Evolutionary conservation across 2,113 vertebrate species (phyloP), one percentile per base, ranked within the genome.

Genomic region (Puma concolor): DNA sequence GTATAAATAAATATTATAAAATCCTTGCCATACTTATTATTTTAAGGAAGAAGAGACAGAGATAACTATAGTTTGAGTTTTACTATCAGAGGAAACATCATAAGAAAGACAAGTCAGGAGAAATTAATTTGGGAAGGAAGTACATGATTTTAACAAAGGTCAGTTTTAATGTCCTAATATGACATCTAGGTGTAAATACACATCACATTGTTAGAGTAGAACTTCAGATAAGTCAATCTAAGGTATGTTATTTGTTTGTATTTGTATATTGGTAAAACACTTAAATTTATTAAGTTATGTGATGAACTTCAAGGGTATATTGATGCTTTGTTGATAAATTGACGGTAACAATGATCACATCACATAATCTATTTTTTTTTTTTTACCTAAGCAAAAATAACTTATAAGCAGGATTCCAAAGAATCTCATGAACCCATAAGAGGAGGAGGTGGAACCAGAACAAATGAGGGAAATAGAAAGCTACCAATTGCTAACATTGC

Each of bases 301-400:
- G 4, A 3, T 86, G 63, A 89, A 83, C 71, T 66, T 92, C 44
- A 74, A 66, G 81, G 84, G 2, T 52, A 4, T 33, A 89, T 94
- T 33, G 76, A 1, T 90, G 4, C 15, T 74, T 91, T 77, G 44
- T 92, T 95, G 90, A 77, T 94, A 79, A 82, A 57, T 48, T 81
- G 64, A 92, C 50, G 77, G 0, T 88, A 72, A 63, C 41, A 91
- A 4, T 84, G n/a, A 64, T 80, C 14, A 64, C 41, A 76, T 93
- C 93, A n/a, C 19, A 64, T 86, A 66, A 69, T 74, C 31, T 38
- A 27, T 44, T 44, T 60, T 66, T 38, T 36, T 36, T 77, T 96
- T 71, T 80, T 72, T 6, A 91, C 33, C 5, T 79, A 94, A 74
- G 77, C 54, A 90, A 94, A 96, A 94, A 60, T 93, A 71, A 93